A percentile compares a stretch with the other conserved stretches of the same genome.
These are phyloP conservation scores for Tholera decimalis DNA, from an alignment of 2,888 invertebrate species.

Conservation along the genomic window DNA sequence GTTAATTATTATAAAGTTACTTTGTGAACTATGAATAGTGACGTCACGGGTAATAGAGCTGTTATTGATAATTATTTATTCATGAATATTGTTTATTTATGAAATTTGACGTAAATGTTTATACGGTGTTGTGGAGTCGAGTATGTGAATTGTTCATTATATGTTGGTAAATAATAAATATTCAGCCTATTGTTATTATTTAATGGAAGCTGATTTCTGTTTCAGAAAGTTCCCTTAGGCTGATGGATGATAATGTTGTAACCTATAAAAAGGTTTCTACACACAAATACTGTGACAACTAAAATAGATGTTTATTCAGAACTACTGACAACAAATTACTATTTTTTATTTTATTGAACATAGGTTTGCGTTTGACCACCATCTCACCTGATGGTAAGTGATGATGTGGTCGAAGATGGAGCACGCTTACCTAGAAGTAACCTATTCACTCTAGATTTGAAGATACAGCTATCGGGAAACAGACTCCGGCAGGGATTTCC, in stretches of 20 bases:
- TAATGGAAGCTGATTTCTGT: background rate
- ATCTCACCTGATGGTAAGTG: no score
- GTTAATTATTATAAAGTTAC: constrained; percentile 71
- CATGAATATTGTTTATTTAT: constrained; percentile 39
- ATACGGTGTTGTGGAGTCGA: constrained; percentile 5
- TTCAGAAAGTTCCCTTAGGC: background rate
- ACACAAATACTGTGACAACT: background rate
- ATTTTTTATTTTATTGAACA: no score
- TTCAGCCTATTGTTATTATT: background rate
- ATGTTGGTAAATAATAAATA: constrained; percentile 14
- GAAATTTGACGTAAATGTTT: constrained; percentile 43
- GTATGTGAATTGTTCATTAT: constrained; percentile 10
- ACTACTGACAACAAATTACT: no score
- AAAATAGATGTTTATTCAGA: background rate
- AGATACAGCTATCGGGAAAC: no score
- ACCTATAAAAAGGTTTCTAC: background rate
- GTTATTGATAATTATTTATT: constrained; percentile 39
- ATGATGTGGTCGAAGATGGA: no score
- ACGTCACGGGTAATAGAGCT: constrained; percentile 32
- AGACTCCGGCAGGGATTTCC: no score
- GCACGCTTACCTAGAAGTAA: no score
- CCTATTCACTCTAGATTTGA: no score
- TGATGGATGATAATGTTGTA: background rate
- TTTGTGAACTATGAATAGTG: constrained; percentile 55
- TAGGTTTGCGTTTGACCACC: no score